Evolutionary conservation across 1,140 invertebrate genomes (phyloP), one percentile per base, ranked within the genome.

Genomic region (Heterodera carotae): DNA sequence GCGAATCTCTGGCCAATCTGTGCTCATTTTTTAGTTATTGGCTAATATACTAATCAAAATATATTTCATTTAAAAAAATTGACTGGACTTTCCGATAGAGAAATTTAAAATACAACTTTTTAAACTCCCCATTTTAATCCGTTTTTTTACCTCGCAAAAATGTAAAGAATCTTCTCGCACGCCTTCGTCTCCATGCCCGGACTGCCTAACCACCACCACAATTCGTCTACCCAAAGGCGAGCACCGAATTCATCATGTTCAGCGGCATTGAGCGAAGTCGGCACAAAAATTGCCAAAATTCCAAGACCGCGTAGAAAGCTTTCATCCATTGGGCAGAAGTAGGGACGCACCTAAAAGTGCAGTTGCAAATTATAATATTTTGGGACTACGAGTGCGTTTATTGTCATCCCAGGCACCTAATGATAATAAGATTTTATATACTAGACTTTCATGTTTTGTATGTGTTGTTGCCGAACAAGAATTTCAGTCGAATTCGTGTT

Each of bases 141-240:
- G 0, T 5, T 15, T 1, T 22, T 15, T 2, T 22, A 83, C 83
- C 82, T 83, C 31, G 82, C 83, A 66, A 85, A 86, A 36, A 86
- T 75, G 39, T 76, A 72, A 10, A 85, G 64, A 29, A 85, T 72
- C 43, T 86, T 85, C 33, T 75, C 70, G 33, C 83, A 76, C n/a
- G 82, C 68, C 18, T 31, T 78, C 1, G 77, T 39, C 4, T 64
- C 77, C 27, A 78, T 83, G 31, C 79, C 77, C n/a, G 83, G 64
- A 53, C 75, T 79, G 15, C 33, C 56, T 43, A 79, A 84, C 80
- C 82, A 86, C 48, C 83, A 84, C 82, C 83, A 92, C 31, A 95
- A 90, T 84, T 95, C 92, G 70, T 93, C 90, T 80, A 95, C 91
- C 94, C 94, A 96, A 18, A 96, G 88, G 68, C 88, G 89, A 78